Percentiles rank a stretch among this genome's conserved stretches.
Evolutionary conservation across 1,140 invertebrate species (phyloP).

Genomic region (Lamellibrachia luymesi): DNA sequence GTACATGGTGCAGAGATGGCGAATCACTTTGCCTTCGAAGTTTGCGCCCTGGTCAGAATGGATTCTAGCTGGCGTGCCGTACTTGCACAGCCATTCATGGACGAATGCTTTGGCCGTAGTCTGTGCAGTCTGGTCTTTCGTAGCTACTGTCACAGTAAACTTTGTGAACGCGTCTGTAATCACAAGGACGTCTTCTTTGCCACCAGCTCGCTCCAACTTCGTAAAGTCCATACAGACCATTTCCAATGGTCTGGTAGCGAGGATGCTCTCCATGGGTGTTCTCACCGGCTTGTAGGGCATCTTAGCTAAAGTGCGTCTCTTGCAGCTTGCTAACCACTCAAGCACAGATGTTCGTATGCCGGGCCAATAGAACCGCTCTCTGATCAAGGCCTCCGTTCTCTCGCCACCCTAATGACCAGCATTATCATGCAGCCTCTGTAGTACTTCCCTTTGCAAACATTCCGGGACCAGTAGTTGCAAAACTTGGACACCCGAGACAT

Average conservation of each 20-base stretch:
- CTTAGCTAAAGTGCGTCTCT: background rate
- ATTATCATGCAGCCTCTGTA: too few species aligned
- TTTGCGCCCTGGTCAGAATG: background rate
- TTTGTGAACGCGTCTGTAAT: background rate
- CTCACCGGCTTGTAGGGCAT: background rate
- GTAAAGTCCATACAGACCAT: background rate
- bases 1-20: background rate
- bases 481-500: too few species aligned
- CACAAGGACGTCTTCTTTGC: background rate
- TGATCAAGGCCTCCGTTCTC: too few species aligned
- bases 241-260: background rate
- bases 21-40: background rate
- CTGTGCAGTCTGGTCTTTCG: background rate
- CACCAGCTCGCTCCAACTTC: background rate
- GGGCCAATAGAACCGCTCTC: background rate
- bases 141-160: constrained; percentile 27
- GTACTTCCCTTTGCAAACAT: too few species aligned
- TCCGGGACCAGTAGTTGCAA: too few species aligned
- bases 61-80: background rate
- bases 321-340: background rate
- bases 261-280: background rate
- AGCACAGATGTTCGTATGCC: background rate
- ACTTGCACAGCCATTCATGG: constrained; percentile 27
- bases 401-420: too few species aligned
- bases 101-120: background rate